Percentiles rank a stretch among this genome's conserved stretches.
Conservation (phyloP, 2,888 invertebrate genomes). For the Laothoe populi region DNA sequence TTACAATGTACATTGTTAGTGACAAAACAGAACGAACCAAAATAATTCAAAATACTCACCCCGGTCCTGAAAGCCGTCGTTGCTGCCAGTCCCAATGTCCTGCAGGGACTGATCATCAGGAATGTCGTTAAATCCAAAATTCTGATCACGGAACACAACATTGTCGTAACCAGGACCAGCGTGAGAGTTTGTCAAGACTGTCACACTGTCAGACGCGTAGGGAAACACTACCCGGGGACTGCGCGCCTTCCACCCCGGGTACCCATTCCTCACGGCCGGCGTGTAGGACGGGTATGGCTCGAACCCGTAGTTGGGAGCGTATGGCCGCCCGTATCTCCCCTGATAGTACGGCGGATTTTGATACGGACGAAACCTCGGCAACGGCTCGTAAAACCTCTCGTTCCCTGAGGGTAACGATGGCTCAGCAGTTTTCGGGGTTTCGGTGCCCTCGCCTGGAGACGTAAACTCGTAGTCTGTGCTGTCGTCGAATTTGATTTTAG, state of each 20-base stretch:
- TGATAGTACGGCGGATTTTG: slow-evolving; percentile 63
- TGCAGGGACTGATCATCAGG: slow-evolving; percentile 86
- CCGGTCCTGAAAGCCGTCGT: slow-evolving; percentile 86
- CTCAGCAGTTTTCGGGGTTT: slow-evolving; percentile 40
- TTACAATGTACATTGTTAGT: slow-evolving; percentile 21
- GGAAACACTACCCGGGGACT: slow-evolving; percentile 80
- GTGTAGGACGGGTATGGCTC: slow-evolving; percentile 61
- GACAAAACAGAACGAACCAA: neutral
- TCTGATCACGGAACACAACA: slow-evolving; percentile 85
- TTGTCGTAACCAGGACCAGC: slow-evolving; percentile 70
- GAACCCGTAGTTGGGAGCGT: slow-evolving; percentile 69
- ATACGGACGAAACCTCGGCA: slow-evolving; percentile 58
- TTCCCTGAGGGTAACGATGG: slow-evolving; percentile 62
- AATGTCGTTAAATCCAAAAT: slow-evolving; percentile 85
- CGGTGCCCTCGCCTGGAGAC: slow-evolving; percentile 57
- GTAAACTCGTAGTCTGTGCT: slow-evolving; percentile 75
- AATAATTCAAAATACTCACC: slow-evolving; percentile 78
- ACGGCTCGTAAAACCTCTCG: slow-evolving; percentile 71
- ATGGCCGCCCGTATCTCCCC: slow-evolving; percentile 65
- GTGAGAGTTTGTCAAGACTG: slow-evolving; percentile 77
- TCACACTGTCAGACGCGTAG: slow-evolving; percentile 68
- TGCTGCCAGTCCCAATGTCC: slow-evolving; percentile 83
- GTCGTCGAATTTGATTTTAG: slow-evolving; percentile 81
- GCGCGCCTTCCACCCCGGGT: slow-evolving; percentile 76
- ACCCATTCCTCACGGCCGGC: slow-evolving; percentile 65